Base-by-base conservation (phyloP, 2,888 invertebrate species). In the Zaprionus bogoriensis region DNA sequence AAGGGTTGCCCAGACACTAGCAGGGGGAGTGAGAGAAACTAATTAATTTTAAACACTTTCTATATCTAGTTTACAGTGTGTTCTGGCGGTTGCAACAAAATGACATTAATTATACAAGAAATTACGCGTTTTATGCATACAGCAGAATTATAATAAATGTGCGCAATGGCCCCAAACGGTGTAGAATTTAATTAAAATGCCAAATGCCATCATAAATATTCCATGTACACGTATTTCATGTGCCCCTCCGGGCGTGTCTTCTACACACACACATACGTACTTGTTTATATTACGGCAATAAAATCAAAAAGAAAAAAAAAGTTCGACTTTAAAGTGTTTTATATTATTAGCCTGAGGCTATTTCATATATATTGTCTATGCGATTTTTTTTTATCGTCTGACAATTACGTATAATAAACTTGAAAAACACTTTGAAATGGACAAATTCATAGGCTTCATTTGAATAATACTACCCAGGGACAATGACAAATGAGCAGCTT, bases 91-190 rank as follows among this genome's bases (percentile, higher is more conserved):
- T 62, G 50, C 12, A 61, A 55, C 60, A 60, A 61, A 46, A 63
- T 58, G 73, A 64, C 76, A 85, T 82, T 76, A 67, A 85, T 85
- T 76, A 82, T 76, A 83, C 77, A 79, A 79, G 74, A 78, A 76
- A 79, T 78, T 67, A 50, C 46, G 51, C 22, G 41, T 58, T 77
- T 64, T 65, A 57, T 59, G 54, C 46, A 62, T 51, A 46, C 44
- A 44, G 3, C 45, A 44, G 32, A 50, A 47, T 57, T 45, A 65
- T 47, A 65, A 72, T 60, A 67, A 80, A 66, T 59, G 60, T 57
- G 51, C 44, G 19, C 59, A 54, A 25, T 50, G 60, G 60, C 46
- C 25, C 45, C 48, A 42, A 52, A 41, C 53, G 39, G 59, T n/a
- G 46, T 39, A 38, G 57, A 70, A 74, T 81, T 79, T 85, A 85